phyloP scores from a whole-genome alignment of 2,797 vertebrate species.

The Catharus ustulatus region DNA sequence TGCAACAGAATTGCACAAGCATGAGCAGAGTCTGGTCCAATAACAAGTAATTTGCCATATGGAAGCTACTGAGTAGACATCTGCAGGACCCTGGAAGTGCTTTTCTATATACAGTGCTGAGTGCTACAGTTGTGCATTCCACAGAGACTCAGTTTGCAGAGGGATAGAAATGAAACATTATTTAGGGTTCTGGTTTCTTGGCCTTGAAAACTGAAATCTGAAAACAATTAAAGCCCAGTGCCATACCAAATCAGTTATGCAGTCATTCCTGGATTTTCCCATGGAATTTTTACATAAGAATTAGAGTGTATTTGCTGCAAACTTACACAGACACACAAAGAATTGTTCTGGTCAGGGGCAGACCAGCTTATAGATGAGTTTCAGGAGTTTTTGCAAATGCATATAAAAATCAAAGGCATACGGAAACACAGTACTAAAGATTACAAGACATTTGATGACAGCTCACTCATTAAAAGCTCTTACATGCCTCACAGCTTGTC shows the following conservation, averaged over 20 bases:
- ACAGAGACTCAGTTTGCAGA: slow-evolving; percentile 48
- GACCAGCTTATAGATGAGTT: slow-evolving; percentile 9
- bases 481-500: not conserved
- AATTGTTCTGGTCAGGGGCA: slow-evolving; percentile 37
- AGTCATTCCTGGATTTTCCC: slow-evolving; percentile 75
- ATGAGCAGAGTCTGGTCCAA: slow-evolving; percentile 60
- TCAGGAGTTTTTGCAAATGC: slow-evolving; percentile 2
- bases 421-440: not conserved
- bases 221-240: slow-evolving; percentile 75
- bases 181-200: slow-evolving; percentile 70
- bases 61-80: slow-evolving; percentile 73
- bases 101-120: slow-evolving; percentile 43
- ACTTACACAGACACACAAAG: slow-evolving; percentile 47
- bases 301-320: slow-evolving; percentile 38
- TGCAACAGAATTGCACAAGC: slow-evolving; percentile 67
- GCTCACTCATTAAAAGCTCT: slow-evolving; percentile 18
- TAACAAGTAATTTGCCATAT: slow-evolving; percentile 72
- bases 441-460: slow-evolving; percentile 4
- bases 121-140: slow-evolving; percentile 65
- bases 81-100: slow-evolving; percentile 70
- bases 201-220: slow-evolving; percentile 66
- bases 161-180: slow-evolving; percentile 55
- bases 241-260: slow-evolving; percentile 76
- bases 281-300: slow-evolving; percentile 76
- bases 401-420: not conserved